These are phyloP conservation scores for Parnassius apollo DNA, from an alignment of 2,888 invertebrate genomes.

Conservation along the genomic window DNA sequence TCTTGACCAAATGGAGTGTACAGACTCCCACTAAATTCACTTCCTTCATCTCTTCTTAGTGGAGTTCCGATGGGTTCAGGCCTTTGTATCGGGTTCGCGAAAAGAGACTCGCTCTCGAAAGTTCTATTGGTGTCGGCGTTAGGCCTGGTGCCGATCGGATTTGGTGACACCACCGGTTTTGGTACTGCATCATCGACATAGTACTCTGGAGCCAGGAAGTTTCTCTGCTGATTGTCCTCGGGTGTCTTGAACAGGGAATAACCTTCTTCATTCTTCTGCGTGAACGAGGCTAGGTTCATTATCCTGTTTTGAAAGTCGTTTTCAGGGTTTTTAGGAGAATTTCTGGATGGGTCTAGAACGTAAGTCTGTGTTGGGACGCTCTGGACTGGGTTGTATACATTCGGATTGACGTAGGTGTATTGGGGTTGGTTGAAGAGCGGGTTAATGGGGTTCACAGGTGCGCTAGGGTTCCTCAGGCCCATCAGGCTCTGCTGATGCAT, in stretches of 20 bases:
- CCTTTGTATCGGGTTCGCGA: slow-evolving; percentile 52
- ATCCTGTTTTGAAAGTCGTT: slow-evolving; percentile 59
- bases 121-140: slow-evolving; percentile 35
- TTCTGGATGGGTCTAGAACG: slow-evolving; percentile 37
- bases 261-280: slow-evolving; percentile 72
- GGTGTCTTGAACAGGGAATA: slow-evolving; percentile 67
- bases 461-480: slow-evolving; percentile 48
- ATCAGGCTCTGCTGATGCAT: slow-evolving; percentile 71
- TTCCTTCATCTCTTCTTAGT: slow-evolving; percentile 41
- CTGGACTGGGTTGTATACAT: slow-evolving; percentile 45
- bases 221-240: slow-evolving; percentile 56
- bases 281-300: slow-evolving; percentile 70
- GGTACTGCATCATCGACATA: slow-evolving; percentile 48
- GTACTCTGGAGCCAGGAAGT: slow-evolving; percentile 59
- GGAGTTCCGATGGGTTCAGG: slow-evolving; percentile 66
- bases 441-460: slow-evolving; percentile 41
- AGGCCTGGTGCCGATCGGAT: slow-evolving; percentile 69
- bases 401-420: slow-evolving; percentile 59
- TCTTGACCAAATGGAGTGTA: slow-evolving; percentile 72
- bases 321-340: slow-evolving; percentile 46
- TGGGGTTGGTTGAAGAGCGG: slow-evolving; percentile 49
- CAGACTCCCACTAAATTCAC: slow-evolving; percentile 40
- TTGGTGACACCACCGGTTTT: slow-evolving; percentile 62
- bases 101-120: slow-evolving; percentile 58
- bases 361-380: slow-evolving; percentile 35